Percentiles rank a stretch among this genome's conserved stretches.
phyloP scores from a whole-genome alignment of 2,113 vertebrate genomes.

The Mesembrinibis cayennensis region DNA sequence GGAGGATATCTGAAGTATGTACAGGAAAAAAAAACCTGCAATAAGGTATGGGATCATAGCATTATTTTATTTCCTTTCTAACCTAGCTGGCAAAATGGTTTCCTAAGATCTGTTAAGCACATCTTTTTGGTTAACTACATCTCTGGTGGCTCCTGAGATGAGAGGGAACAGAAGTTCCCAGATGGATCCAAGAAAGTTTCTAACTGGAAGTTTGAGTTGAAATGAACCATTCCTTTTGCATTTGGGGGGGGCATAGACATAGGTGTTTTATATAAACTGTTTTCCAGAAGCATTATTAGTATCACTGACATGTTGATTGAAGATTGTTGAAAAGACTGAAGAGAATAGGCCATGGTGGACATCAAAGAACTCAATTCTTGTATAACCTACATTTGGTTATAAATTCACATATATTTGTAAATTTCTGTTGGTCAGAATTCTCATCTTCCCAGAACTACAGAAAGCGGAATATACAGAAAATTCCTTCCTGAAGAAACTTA shows the following conservation, averaged over 20 bases:
- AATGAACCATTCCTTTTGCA: neutral
- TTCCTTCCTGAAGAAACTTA: neutral
- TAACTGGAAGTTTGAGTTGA: neutral
- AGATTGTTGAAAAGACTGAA: neutral
- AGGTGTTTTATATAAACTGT: neutral
- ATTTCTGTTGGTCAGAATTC: neutral
- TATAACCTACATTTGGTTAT: neutral
- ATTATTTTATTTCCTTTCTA: neutral
- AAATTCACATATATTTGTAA: too few relatives aligned
- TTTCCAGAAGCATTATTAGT: neutral
- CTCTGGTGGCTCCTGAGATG: neutral
- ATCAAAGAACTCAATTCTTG: neutral
- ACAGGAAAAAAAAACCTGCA: neutral
- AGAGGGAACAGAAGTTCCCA: neutral
- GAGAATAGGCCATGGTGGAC: neutral
- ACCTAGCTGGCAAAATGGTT: accelerated
- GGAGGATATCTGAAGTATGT: neutral
- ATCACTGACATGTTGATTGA: neutral
- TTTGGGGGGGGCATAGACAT: neutral
- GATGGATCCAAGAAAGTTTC: neutral
- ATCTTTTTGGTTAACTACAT: neutral
- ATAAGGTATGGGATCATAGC: neutral
- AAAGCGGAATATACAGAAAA: neutral
- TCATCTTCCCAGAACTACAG: neutral
- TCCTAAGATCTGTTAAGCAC: neutral